Evolutionary conservation across 2,797 vertebrate genomes (phyloP).

Genomic region (Mormyrops boulengeri): DNA sequence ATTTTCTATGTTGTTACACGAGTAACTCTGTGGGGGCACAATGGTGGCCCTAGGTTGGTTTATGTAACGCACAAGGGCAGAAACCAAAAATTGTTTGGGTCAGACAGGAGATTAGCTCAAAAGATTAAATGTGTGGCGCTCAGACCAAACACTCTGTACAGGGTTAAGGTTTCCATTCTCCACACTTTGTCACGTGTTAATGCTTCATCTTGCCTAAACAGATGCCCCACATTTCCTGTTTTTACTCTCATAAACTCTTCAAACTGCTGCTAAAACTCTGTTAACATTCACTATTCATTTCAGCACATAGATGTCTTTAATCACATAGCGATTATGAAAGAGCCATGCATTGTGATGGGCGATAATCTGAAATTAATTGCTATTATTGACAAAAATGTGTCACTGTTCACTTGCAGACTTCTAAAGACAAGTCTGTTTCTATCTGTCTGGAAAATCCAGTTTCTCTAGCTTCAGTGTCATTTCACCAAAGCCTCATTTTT

Average conservation of each 20-base stretch:
- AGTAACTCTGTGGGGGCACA: neutral
- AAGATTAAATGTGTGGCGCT: neutral
- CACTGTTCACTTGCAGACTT: neutral
- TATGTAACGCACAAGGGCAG: neutral
- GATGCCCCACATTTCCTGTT: neutral
- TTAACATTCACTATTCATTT: neutral
- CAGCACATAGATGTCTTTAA: neutral
- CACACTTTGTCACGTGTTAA: neutral
- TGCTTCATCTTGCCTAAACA: neutral
- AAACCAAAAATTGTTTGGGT: neutral
- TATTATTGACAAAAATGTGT: neutral
- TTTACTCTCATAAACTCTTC: neutral
- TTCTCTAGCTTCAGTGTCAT: neutral
- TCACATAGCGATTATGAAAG: neutral
- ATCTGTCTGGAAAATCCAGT: neutral
- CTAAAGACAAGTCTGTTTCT: neutral
- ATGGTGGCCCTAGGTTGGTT: neutral
- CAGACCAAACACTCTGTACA: neutral
- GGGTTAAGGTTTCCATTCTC: neutral
- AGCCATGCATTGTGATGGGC: neutral
- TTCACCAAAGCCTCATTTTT: neutral
- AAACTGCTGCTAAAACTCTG: neutral
- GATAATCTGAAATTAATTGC: neutral
- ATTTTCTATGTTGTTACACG: neutral
- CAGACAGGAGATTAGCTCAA: neutral